Conservation (phyloP, 2,888 invertebrate genomes). For the Chrysolina oricalcia region DNA sequence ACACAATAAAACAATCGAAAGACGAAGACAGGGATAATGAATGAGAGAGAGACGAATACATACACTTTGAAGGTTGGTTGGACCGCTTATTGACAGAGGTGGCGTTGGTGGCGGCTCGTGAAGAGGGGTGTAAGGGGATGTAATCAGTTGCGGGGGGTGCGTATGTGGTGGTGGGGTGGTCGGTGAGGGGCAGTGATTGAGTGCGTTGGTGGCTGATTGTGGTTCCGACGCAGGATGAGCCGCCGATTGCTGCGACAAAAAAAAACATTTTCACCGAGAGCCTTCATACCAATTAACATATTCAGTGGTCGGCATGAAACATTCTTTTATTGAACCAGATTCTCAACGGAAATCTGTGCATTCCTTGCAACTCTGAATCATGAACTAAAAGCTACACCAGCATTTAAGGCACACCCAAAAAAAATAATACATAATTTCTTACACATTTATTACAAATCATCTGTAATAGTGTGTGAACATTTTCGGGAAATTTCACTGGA, state of each 20-base stretch:
- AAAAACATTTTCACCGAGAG: slow-evolving; percentile 47
- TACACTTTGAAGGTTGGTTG: slow-evolving; percentile 68
- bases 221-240: slow-evolving; percentile 65
- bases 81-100: slow-evolving; percentile 64
- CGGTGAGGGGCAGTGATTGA: slow-evolving; percentile 78
- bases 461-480: not conserved
- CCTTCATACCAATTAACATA: not conserved
- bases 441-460: no score
- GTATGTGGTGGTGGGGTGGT: slow-evolving; percentile 63
- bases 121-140: slow-evolving; percentile 46
- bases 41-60: slow-evolving; percentile 60
- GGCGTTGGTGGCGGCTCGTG: slow-evolving; percentile 36
- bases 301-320: not conserved
- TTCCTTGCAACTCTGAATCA: not conserved
- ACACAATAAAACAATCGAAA: slow-evolving; percentile 17
- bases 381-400: no score
- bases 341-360: not conserved
- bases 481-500: not conserved
- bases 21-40: slow-evolving; percentile 23
- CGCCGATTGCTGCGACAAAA: slow-evolving; percentile 64
- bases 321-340: not conserved
- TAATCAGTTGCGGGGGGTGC: slow-evolving; percentile 50
- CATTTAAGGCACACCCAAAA: no score
- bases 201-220: slow-evolving; percentile 77
- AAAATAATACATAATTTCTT: no score